Evolutionary conservation across 2,113 vertebrate genomes (phyloP).

Genomic region (Oxyruncus cristatus): DNA sequence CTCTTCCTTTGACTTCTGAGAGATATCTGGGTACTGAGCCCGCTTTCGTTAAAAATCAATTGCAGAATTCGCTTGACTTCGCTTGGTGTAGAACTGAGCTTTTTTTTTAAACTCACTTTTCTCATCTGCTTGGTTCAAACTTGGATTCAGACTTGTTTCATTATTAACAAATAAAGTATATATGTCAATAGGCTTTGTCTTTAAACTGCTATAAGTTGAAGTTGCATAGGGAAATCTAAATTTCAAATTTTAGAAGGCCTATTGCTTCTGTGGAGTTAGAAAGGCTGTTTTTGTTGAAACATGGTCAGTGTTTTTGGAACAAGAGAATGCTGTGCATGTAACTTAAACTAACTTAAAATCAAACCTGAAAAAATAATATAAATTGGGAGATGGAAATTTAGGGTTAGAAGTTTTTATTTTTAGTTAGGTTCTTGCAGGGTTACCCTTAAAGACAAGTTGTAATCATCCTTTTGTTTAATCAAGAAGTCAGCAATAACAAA

Average conservation of each 20-base stretch:
- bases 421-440: background rate
- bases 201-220: background rate
- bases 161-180: background rate
- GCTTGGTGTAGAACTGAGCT: background rate
- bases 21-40: background rate
- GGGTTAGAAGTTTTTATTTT: background rate
- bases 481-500: background rate
- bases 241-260: background rate
- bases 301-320: background rate
- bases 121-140: background rate
- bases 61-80: background rate
- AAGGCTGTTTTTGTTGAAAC: background rate
- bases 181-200: background rate
- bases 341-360: background rate
- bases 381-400: background rate
- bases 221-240: background rate
- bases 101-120: background rate
- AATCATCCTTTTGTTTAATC: background rate
- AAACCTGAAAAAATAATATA: background rate
- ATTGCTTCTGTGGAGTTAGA: background rate
- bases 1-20: background rate
- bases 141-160: background rate
- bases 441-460: background rate
- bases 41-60: background rate
- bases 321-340: background rate